Conservation (phyloP, 2,797 vertebrate species). For the Moxostoma hubbsi region DNA sequence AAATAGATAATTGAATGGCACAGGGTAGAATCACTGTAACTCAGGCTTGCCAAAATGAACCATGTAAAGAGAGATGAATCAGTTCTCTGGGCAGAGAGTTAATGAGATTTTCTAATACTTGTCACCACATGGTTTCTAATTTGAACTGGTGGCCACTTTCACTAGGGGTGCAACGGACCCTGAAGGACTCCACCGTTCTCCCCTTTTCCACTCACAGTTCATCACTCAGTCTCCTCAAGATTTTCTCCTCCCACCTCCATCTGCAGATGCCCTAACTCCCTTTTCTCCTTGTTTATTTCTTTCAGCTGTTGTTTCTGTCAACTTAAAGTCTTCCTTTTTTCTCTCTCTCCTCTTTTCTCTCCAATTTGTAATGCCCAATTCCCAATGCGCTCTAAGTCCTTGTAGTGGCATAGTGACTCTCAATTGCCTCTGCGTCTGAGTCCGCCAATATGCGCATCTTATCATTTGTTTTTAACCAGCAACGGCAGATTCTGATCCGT, state of each 20-base stretch:
- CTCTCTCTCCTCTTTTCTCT: too few species aligned
- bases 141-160: conserved; percentile 47
- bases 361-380: background rate
- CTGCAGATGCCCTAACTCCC: conserved; percentile 7
- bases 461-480: too few species aligned
- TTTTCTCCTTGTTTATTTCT: background rate
- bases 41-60: conserved; percentile 29
- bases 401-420: too few species aligned
- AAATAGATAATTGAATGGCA: conserved; percentile 2
- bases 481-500: too few species aligned
- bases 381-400: too few species aligned
- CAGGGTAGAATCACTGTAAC: conserved; percentile 5
- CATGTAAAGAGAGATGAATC: conserved; percentile 48
- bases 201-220: conserved; percentile 36
- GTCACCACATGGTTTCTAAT: conserved; percentile 49
- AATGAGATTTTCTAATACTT: conserved; percentile 54
- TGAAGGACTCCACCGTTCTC: conserved; percentile 50
- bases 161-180: conserved; percentile 47
- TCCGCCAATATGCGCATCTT: too few species aligned
- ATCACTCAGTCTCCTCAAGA: conserved; percentile 27
- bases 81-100: conserved; percentile 47
- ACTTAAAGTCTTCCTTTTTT: background rate
- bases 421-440: too few species aligned
- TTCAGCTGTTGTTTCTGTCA: background rate
- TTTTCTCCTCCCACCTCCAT: conserved; percentile 34